Percentiles rank a stretch among this genome's conserved stretches.
Evolutionary conservation across 2,797 vertebrate genomes (phyloP).

Genomic region (Alectoris magna): DNA sequence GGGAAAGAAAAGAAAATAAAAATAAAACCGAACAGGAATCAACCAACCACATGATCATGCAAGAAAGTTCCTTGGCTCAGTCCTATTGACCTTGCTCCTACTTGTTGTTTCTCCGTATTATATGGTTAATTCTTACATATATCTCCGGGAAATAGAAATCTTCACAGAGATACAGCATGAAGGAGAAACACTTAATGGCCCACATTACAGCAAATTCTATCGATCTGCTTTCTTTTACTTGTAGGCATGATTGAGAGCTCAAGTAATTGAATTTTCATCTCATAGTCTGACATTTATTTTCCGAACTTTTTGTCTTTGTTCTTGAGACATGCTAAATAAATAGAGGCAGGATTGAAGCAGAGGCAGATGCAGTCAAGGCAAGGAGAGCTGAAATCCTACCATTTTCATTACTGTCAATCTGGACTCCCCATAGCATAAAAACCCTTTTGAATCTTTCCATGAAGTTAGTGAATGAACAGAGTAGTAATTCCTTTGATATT

Average conservation of each 20-base stretch:
- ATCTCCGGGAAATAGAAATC: constrained; percentile 65
- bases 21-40: neutral
- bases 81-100: constrained; percentile 1
- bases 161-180: constrained; percentile 69
- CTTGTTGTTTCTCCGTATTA: neutral
- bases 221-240: constrained; percentile 75
- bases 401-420: neutral
- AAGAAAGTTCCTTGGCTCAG: neutral
- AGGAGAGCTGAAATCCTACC: neutral
- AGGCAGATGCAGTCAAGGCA: neutral
- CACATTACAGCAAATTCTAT: constrained; percentile 69
- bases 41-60: neutral
- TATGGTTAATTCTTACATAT: constrained; percentile 2
- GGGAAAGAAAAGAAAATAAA: neutral
- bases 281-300: constrained; percentile 75
- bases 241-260: constrained; percentile 76
- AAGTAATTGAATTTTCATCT: constrained; percentile 78
- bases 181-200: constrained; percentile 73
- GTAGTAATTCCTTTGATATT: neutral
- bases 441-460: neutral
- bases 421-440: neutral
- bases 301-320: constrained; percentile 40
- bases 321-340: constrained; percentile 65
- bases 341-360: constrained; percentile 10
- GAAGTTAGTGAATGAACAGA: neutral